Evolutionary conservation across 2,113 vertebrate genomes (phyloP).

Genomic region (Ivindomyrus marchei): DNA sequence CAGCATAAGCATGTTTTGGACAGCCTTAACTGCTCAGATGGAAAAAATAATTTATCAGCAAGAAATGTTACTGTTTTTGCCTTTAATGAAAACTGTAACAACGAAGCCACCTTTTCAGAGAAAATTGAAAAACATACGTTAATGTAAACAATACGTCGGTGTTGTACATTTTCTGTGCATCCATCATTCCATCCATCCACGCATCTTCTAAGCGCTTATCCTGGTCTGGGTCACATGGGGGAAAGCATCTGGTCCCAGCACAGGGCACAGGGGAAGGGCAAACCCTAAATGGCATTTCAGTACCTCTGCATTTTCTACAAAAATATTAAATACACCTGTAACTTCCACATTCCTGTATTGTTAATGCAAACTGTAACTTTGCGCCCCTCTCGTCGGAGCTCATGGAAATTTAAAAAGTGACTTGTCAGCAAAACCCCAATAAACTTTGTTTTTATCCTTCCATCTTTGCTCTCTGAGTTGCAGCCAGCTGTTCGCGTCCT

Average conservation of each 20-base stretch:
- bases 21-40: background rate
- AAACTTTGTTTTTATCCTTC: background rate
- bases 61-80: background rate
- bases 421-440: background rate
- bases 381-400: background rate
- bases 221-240: background rate
- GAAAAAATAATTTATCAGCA: slow-evolving; percentile 16
- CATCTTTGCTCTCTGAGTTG: background rate
- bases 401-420: background rate
- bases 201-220: background rate
- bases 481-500: background rate
- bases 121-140: background rate
- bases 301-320: background rate
- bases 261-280: background rate
- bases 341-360: background rate
- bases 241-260: background rate
- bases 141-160: background rate
- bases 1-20: background rate
- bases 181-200: background rate
- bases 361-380: background rate
- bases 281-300: background rate
- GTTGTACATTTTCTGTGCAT: background rate
- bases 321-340: background rate
- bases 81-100: background rate
- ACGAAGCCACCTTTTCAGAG: background rate